Evolutionary conservation across 2,113 vertebrate genomes (phyloP).

Genomic region (Thalassoma bifasciatum): DNA sequence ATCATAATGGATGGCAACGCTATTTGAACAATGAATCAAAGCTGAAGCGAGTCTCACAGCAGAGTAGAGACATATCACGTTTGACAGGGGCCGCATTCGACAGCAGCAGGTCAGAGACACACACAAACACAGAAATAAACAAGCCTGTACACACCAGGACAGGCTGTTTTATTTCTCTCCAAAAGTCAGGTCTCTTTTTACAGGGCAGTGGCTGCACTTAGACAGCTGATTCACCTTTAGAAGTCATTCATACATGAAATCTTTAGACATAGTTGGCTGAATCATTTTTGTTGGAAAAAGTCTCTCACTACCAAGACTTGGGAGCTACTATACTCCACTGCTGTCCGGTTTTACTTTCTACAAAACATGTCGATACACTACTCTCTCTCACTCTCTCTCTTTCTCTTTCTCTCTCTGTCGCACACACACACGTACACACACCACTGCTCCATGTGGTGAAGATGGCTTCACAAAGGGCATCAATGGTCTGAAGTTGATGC

Average conservation of each 20-base stretch:
- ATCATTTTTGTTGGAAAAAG: constrained; percentile 30
- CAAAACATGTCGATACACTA: constrained; percentile 3
- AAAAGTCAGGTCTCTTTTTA: constrained; percentile 7
- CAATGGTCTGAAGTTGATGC: no score
- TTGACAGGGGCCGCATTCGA: constrained; percentile 61
- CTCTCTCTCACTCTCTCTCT: not conserved
- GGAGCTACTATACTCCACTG: constrained; percentile 1
- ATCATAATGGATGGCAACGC: constrained; percentile 72
- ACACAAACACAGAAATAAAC: constrained; percentile 5
- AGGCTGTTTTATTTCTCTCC: not conserved
- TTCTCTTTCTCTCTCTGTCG: no score
- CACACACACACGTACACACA: constrained; percentile 9
- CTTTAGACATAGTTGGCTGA: not conserved
- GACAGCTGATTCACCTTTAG: constrained; percentile 18
- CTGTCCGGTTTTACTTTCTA: constrained; percentile 1
- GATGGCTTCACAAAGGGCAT: no score
- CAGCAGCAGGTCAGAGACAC: constrained; percentile 46
- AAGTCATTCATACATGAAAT: not conserved
- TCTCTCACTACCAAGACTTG: constrained; percentile 14
- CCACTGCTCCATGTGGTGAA: not conserved
- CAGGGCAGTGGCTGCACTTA: constrained; percentile 15
- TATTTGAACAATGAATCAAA: constrained; percentile 78
- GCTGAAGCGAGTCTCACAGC: constrained; percentile 57
- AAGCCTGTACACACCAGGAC: not conserved
- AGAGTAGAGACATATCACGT: constrained; percentile 65